Percentiles rank a stretch among this genome's conserved stretches.
Conservation (phyloP, 2,797 vertebrate species). For the Babyrousa celebensis region DNA sequence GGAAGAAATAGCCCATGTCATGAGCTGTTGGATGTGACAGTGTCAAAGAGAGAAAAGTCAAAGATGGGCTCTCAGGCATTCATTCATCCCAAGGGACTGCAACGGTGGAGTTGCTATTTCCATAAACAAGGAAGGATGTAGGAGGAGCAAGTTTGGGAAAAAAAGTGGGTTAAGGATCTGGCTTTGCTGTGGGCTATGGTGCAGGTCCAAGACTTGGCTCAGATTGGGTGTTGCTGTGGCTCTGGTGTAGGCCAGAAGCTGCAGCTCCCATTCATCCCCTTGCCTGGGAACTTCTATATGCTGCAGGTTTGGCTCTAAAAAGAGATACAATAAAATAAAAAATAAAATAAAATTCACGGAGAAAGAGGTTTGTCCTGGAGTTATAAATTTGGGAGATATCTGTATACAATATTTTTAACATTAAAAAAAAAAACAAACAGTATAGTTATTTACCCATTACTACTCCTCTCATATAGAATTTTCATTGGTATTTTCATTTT, state of each 20-base stretch:
- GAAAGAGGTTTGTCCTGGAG: not conserved
- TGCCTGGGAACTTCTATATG: too few species aligned
- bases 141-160: not conserved
- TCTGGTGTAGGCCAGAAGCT: too few species aligned
- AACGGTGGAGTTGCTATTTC: not conserved
- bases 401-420: not conserved
- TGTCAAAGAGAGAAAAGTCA: not conserved
- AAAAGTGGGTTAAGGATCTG: not conserved
- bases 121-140: not conserved
- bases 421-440: not conserved
- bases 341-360: not conserved
- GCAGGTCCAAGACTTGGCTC: too few species aligned
- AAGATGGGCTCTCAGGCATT: not conserved
- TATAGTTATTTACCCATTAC: not conserved
- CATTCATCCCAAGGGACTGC: not conserved
- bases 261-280: too few species aligned
- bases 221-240: too few species aligned
- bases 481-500: conserved; percentile 22
- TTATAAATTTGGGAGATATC: not conserved
- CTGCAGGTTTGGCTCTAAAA: too few species aligned
- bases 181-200: too few species aligned
- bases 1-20: not conserved
- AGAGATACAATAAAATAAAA: too few species aligned
- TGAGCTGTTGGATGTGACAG: not conserved
- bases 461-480: not conserved